Evolutionary conservation across 2,113 vertebrate species (phyloP), one percentile per base, ranked within the genome.

Genomic region (Polypterus senegalus): DNA sequence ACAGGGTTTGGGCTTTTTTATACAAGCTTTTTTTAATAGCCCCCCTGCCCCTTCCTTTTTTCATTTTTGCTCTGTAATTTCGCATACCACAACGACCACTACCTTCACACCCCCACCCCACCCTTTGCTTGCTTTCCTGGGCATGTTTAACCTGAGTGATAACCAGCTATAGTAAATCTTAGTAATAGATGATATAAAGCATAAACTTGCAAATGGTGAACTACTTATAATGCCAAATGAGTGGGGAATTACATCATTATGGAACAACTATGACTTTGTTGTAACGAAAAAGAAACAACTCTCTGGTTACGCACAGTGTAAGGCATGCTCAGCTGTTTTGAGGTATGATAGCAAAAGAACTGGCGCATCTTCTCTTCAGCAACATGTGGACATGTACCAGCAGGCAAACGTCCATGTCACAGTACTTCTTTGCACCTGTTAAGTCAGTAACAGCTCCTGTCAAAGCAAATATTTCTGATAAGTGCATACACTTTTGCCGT

Each of bases 401-500:
- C 56, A 64, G 45, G n/a, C 48, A 3, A 51, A 48, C 46, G 9
- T 1, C 7, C 47, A 10, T 55, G 5, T 11, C 3, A 46, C 46
- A 54, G 8, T 59, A 51, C 45, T 46, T 9, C 10, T 11, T 58
- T 48, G 6, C 46, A 54, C 11, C n/a, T 44, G 51, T 45, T 64
- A 3, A 7, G 57, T 5, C 57, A 52, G 58, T 46, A 46, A 27
- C 27, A 27, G 27, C 27, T 27, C 27, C 27, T 45, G 46, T 46
- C 7, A 60, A 60, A 65, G 51, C 49, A 4, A 52, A 46, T 10
- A 3, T 56, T 5, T 48, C 10, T n/a, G 58, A 10, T 11, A 65
- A 53, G 49, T 65, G 52, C 9, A 9, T 60, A 8, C 5, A 49
- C 2, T 60, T 53, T 52, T 65, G 52, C 46, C 56, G n/a, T 47